Evolutionary conservation across 2,888 invertebrate species (phyloP), one percentile per base, ranked within the genome.

Genomic region (Flexamia atlantica): DNA sequence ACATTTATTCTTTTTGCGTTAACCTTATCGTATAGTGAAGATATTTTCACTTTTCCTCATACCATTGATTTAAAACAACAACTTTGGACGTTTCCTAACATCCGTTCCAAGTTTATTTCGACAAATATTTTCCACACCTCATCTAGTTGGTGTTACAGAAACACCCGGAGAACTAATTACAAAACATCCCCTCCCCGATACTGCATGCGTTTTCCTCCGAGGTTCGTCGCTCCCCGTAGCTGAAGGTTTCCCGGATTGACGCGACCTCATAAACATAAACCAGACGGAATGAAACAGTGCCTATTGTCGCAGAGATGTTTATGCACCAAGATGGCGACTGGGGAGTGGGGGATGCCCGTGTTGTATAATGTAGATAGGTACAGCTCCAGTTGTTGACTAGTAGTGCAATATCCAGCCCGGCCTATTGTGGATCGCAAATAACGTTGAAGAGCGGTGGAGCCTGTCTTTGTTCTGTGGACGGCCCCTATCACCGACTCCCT

Each of bases 401-500:
- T 40, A 70, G 70, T 36, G 70, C 70, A 70, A 70, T 70, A 70
- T 70, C 70, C 40, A 70, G 70, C 23, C 30, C 40, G 23, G 40
- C 20, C 70, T 70, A 70, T 70, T 70, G 70, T 70, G 36, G 70
- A 20, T 7, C 14, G 70, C 70, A 70, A 70, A 70, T 70, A 70
- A 70, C 70, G 40, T 40, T 70, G 40, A 70, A 70, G 70, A 70
- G 70, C 70, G 40, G 70, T 14, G 32, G 17, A 17, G 40, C 20
- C 23, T 70, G 70, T 70, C 70, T 70, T 70, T 70, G 70, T 70
- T 70, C 23, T 20, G 25, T 12, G 53, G 68, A 17, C n/a, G 60
- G n/a, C 70, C 36, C 23, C 20, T 40, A 70, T 70, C 70, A 70
- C 14, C 20, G 70, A 40, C 36, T 28, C 64, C 7, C 25, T 70